Base-by-base conservation (phyloP, 2,113 vertebrate genomes). In the Bostrychus sinensis region DNA sequence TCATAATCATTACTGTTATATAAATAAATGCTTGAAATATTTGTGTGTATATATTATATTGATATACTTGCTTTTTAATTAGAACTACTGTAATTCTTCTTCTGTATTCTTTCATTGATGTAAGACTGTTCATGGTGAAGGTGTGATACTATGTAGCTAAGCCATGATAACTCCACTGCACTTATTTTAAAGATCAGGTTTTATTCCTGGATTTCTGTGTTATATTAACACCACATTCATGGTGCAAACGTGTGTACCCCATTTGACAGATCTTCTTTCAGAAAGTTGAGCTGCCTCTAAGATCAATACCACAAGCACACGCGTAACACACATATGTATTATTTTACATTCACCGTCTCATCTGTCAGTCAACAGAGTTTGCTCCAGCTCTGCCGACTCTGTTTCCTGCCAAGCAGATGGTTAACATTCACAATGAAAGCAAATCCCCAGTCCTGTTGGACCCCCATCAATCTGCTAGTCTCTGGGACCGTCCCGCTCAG, bases 391-490 rank as follows among this genome's bases (percentile, higher is more conserved):
- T 28, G 55, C 36, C 56, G 80, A 65, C 56, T 87, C 70, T 77
- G 76, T 85, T 83, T 86, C 66, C 80, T 78, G 68, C 60, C 60
- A 78, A 86, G 78, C 90, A 90, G 88, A 90, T 89, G 86, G 90
- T 46, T 71, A 84, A 79, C 78, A 86, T 83, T 88, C 80, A 84
- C 79, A 87, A 78, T 90, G 86, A 89, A 91, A 90, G 89, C 85
- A 87, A 77, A 80, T 85, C 78, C 75, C 70, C 79, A 86, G 80
- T 90, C 81, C 57, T 85, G 74, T 83, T 86, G 87, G 86, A 84
- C 72, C 83, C 67, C 66, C 82, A 87, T 89, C 84, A 91, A 82
- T 83, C 77, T 65, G 22, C 48, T 61, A 30, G 70, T 83, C 78
- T 77, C 60, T 80, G 72, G 66, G 76, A 77, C 69, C 34, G 43